Conservation (phyloP, 2,797 vertebrate species). For the Pipistrellus kuhlii region DNA sequence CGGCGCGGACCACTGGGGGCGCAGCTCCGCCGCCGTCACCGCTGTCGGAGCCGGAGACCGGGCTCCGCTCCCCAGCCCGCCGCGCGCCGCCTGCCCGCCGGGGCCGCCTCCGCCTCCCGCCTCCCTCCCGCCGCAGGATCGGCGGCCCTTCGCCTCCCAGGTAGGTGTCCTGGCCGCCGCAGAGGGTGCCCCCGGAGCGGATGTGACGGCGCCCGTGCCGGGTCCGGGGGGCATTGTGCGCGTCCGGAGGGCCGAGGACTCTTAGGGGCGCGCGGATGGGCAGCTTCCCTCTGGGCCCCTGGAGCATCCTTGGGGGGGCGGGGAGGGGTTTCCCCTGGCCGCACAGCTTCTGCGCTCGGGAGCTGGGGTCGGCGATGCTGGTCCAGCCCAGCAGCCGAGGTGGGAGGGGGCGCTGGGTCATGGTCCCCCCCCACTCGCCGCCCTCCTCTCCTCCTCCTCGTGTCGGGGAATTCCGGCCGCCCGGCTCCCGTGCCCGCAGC, state of each 20-base stretch:
- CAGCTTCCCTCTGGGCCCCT: background rate
- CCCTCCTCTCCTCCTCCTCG: background rate
- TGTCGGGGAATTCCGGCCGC: conserved; percentile 63
- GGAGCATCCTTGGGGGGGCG: background rate
- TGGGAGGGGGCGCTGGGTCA: conserved; percentile 62
- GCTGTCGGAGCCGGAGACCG: conserved; percentile 50
- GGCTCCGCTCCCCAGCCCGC: conserved; percentile 18
- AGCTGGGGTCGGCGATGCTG: background rate
- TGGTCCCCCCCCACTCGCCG: background rate
- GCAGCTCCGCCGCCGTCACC: conserved; percentile 48
- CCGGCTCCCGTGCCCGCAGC: background rate
- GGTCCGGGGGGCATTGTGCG: conserved; percentile 71
- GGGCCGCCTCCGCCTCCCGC: conserved; percentile 4
- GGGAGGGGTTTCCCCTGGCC: background rate
- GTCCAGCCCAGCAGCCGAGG: background rate
- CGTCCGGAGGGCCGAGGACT: conserved; percentile 63
- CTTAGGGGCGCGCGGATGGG: background rate
- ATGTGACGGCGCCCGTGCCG: background rate
- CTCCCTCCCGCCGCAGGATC: background rate
- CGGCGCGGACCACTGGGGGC: conserved; percentile 78
- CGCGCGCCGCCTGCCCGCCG: background rate
- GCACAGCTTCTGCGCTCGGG: background rate
- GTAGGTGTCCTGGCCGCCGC: conserved; percentile 54
- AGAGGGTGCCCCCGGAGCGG: background rate
- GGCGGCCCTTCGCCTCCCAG: conserved; percentile 21